A percentile compares a stretch with the other conserved stretches of the same genome.
phyloP scores from a whole-genome alignment of 2,797 vertebrate species.

The Chaunax sp. region DNA sequence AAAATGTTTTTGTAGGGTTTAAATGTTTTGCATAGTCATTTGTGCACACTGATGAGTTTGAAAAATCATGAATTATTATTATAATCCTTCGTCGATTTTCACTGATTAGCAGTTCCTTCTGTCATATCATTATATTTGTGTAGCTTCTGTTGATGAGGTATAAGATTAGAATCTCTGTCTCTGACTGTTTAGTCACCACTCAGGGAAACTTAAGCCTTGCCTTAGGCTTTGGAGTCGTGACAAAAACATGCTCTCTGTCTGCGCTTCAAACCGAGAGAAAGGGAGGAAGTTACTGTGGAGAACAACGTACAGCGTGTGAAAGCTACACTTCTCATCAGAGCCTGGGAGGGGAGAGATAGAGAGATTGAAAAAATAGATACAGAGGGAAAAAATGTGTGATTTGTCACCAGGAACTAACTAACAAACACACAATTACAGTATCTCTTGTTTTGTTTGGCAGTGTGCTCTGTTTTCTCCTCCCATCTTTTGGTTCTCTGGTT shows the following conservation, averaged over 20 bases:
- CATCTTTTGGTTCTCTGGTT: conserved; percentile 25
- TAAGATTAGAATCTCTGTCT: background rate
- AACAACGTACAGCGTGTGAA: conserved; percentile 27
- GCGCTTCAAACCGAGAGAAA: conserved; percentile 32
- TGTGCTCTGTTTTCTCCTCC: conserved; percentile 53
- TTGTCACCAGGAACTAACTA: conserved; percentile 48
- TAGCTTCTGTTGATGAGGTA: background rate
- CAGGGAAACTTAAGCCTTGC: conserved; percentile 9
- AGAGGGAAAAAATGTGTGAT: conserved; percentile 17
- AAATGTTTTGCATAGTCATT: background rate
- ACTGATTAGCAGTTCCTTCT: background rate
- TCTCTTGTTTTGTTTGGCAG: conserved; percentile 64
- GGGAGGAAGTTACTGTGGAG: conserved; percentile 63
- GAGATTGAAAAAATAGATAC: conserved; percentile 18
- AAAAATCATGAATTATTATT: background rate
- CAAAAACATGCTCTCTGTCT: background rate
- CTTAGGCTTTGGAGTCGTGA: background rate
- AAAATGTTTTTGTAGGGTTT: background rate
- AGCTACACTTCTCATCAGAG: conserved; percentile 2
- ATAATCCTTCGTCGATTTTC: background rate
- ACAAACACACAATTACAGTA: conserved; percentile 24
- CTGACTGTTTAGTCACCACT: background rate
- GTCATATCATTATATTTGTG: background rate
- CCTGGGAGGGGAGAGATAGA: conserved; percentile 7
- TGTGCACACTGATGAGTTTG: background rate